These are phyloP conservation scores for Adelphocoris suturalis DNA, from an alignment of 2,888 invertebrate genomes.

Conservation along the genomic window DNA sequence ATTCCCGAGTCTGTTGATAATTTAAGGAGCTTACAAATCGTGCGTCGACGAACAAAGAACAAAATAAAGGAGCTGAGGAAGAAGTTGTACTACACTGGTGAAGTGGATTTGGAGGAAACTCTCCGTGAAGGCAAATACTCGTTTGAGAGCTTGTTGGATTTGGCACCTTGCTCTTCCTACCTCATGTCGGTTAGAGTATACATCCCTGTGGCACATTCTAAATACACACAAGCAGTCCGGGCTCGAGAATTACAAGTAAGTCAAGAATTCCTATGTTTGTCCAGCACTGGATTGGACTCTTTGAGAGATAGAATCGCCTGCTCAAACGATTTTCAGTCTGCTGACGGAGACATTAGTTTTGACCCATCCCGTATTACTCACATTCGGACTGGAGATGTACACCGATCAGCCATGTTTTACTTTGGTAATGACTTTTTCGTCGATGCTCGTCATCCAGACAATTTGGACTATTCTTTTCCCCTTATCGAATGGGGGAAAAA, in stretches of 20 bases:
- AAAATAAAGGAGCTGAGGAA: background rate
- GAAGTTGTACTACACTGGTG: slow-evolving; percentile 46
- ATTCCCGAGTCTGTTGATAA: background rate
- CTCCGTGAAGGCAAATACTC: background rate
- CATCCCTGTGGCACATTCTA: slow-evolving; percentile 61
- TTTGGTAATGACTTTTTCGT: slow-evolving; percentile 90
- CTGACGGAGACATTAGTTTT: slow-evolving; percentile 81
- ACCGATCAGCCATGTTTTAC: slow-evolving; percentile 83
- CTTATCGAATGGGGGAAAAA: slow-evolving; percentile 84
- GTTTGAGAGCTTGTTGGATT: slow-evolving; percentile 26
- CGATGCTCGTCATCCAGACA: slow-evolving; percentile 82
- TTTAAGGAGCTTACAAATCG: slow-evolving; percentile 2
- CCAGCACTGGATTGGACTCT: slow-evolving; percentile 84
- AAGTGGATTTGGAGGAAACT: slow-evolving; percentile 47
- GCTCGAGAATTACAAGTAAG: slow-evolving; percentile 74
- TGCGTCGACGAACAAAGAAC: background rate
- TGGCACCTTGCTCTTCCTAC: slow-evolving; percentile 58
- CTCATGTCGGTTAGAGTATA: slow-evolving; percentile 66
- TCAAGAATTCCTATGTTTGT: slow-evolving; percentile 84
- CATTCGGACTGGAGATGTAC: slow-evolving; percentile 20
- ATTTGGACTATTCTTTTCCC: slow-evolving; percentile 84
- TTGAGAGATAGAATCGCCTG: slow-evolving; percentile 89
- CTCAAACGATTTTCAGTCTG: slow-evolving; percentile 81
- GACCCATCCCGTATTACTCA: slow-evolving; percentile 78
- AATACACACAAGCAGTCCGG: slow-evolving; percentile 29